Conservation (phyloP, 2,113 vertebrate genomes). For the Peromyscus leucopus region DNA sequence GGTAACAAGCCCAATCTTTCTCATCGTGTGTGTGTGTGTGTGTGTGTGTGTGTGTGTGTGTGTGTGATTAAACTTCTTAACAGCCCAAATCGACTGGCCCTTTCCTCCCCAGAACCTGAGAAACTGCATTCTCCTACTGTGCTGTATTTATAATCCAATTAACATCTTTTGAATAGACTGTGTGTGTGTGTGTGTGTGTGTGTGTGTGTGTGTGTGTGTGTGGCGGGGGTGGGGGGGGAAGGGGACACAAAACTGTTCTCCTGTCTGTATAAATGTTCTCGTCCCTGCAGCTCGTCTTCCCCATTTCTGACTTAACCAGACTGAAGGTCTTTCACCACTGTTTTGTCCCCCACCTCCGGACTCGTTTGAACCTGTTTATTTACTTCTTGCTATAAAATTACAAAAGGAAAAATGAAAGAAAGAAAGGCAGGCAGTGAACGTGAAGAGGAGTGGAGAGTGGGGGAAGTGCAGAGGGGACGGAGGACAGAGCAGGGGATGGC, state of each 20-base stretch:
- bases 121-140: constrained; percentile 83
- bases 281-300: constrained; percentile 66
- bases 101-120: constrained; percentile 80
- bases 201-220: not conserved
- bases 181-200: constrained; percentile 16
- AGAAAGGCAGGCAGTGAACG: constrained; percentile 74
- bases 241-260: no score
- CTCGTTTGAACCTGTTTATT: constrained; percentile 84
- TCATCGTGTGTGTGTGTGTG: not conserved
- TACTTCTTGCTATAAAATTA: constrained; percentile 47
- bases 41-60: constrained; percentile 17
- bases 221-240: no score
- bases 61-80: constrained; percentile 84
- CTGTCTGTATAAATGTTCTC: constrained; percentile 50
- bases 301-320: constrained; percentile 64
- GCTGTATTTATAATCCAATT: constrained; percentile 89
- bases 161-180: constrained; percentile 84
- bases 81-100: constrained; percentile 77
- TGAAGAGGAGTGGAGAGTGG: constrained; percentile 64
- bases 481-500: constrained; percentile 82
- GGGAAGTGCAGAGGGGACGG: constrained; percentile 66
- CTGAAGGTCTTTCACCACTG: constrained; percentile 74
- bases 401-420: not conserved
- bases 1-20: constrained; percentile 30
- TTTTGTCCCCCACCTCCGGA: constrained; percentile 38